Evolutionary conservation across 2,888 invertebrate genomes (phyloP), one percentile per base, ranked within the genome.

Genomic region (Tenthredo mesomela): DNA sequence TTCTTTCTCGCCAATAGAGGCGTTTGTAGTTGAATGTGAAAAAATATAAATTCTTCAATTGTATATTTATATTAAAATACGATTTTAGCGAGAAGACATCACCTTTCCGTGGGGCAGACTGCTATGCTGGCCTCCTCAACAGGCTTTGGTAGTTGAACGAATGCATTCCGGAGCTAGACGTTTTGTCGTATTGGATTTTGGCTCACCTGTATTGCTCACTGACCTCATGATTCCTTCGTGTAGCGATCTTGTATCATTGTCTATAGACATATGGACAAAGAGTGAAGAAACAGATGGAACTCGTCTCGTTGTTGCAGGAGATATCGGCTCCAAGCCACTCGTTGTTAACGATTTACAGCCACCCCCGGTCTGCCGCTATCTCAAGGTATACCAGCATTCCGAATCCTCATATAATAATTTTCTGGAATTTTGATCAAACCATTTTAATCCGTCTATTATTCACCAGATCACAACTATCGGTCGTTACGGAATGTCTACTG

Each of bases 81-180:
- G 15, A 61, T 88, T 88, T 78, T 89, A 93, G 92, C 90, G 90
- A 58, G 92, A 93, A 58, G 92, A 93, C 80, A 87, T 90, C 87
- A 89, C 92, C 86, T 95, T 96, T 84, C 96, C 96, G 4, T 97
- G 97, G 96, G 96, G 97, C 90, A 96, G 97, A 90, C 94, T 97
- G 82, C 94, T 98, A 88, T 95, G 97, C 86, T 95, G 96, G 86
- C 97, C 97, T 73, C 97, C 98, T 40, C 97, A 97, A 87, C 97
- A 98, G 90, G 96, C 97, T 88, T 95, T 98, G 86, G 97, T 98
- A 25, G 97, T 98, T 71, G 98, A 98, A 92, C 95, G 98, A 85
- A 98, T 98, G 97, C 98, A 98, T 93, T 98, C 98, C 0, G 98
- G 98, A 84, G 98, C 98, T 0, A 94, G 98, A n/a, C 95, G 98